A percentile compares a stretch with the other conserved stretches of the same genome.
These are phyloP conservation scores for Vidua chalybeata DNA, from an alignment of 2,113 vertebrate genomes.

Conservation along the genomic window DNA sequence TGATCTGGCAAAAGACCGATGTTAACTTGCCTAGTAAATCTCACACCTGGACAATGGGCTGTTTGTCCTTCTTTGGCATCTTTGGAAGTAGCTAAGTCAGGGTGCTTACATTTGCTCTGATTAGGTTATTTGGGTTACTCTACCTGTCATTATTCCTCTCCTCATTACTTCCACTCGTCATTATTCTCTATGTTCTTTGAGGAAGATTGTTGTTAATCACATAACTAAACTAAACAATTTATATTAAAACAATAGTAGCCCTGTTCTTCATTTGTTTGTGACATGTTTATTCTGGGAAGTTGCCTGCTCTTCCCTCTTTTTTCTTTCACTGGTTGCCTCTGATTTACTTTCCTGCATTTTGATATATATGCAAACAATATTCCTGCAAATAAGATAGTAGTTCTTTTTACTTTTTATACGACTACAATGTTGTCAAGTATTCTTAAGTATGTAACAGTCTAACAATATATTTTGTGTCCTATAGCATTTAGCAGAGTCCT, in stretches of 20 bases:
- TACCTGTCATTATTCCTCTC: background rate
- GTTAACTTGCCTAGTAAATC: background rate
- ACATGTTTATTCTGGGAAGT: background rate
- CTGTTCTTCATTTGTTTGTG: background rate
- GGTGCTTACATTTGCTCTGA: background rate
- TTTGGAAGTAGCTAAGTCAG: background rate
- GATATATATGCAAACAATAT: background rate
- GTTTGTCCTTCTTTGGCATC: background rate
- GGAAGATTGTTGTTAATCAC: background rate
- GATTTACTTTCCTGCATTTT: background rate
- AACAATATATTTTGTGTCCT: background rate
- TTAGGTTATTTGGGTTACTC: background rate
- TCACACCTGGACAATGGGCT: background rate
- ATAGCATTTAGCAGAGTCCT: conserved; percentile 76
- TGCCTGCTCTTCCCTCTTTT: background rate
- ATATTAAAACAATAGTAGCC: background rate
- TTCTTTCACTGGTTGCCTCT: background rate
- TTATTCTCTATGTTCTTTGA: background rate
- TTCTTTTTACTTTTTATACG: background rate
- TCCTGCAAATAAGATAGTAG: background rate
- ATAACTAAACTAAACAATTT: background rate
- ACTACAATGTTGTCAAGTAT: background rate
- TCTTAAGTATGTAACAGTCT: background rate
- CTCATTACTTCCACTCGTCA: background rate
- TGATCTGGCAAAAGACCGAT: background rate